phyloP scores from a whole-genome alignment of 2,888 invertebrate species.

The Volucella inflata region DNA sequence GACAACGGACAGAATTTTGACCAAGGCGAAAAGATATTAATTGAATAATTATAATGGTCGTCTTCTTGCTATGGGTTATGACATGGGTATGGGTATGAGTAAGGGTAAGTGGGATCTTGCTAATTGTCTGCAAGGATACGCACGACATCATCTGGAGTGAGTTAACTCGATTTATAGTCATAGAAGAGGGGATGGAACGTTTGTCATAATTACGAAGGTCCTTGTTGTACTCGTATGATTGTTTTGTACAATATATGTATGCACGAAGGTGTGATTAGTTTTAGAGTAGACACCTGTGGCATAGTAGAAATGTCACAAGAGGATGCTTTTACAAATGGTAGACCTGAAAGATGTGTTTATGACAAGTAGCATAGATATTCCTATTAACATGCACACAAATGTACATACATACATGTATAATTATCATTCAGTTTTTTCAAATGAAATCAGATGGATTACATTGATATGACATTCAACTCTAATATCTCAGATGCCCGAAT shows the following conservation, averaged over 20 bases:
- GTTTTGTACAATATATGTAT: conserved; percentile 1
- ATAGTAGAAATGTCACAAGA: conserved; percentile 78
- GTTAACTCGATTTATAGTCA: conserved; percentile 43
- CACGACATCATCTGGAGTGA: conserved; percentile 66
- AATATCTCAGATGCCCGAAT: too few relatives aligned
- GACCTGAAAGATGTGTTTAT: conserved; percentile 35
- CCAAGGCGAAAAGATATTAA: conserved; percentile 77
- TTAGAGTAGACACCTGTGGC: conserved; percentile 83
- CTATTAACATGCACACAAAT: neutral
- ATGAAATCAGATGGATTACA: too few relatives aligned
- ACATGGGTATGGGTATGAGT: conserved; percentile 68
- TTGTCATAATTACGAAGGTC: conserved; percentile 65
- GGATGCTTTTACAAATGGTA: conserved; percentile 21
- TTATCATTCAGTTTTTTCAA: too few relatives aligned
- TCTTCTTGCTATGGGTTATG: conserved; percentile 76
- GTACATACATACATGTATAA: too few relatives aligned
- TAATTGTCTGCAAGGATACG: conserved; percentile 75
- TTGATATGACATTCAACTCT: too few relatives aligned
- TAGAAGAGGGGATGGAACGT: conserved; percentile 40
- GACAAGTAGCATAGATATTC: conserved; percentile 39
- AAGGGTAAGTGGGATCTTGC: conserved; percentile 70
- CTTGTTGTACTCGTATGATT: conserved; percentile 27
- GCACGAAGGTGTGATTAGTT: conserved; percentile 53
- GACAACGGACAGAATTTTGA: conserved; percentile 72
- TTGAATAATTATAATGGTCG: conserved; percentile 78